Conservation (phyloP, 2,888 invertebrate genomes). For the Chrysolina americana region DNA sequence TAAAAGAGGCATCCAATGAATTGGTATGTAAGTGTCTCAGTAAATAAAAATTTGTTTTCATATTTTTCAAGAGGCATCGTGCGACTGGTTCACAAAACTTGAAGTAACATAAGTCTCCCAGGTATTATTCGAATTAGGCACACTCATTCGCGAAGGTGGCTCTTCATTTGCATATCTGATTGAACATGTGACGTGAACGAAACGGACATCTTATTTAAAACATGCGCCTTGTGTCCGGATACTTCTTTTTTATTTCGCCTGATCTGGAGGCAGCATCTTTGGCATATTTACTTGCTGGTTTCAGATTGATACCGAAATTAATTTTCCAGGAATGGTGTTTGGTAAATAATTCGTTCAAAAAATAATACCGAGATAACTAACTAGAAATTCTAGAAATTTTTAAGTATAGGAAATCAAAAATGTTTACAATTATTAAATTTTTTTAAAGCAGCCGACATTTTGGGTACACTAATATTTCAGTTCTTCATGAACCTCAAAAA, state of each 20-base stretch:
- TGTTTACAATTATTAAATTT: too few relatives aligned
- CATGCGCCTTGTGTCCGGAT: background rate
- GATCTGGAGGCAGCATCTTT: background rate
- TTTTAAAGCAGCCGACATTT: too few relatives aligned
- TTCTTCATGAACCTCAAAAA: too few relatives aligned
- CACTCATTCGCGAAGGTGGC: conserved; percentile 14
- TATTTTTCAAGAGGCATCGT: background rate
- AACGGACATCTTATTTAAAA: conserved; percentile 21
- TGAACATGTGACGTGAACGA: conserved; percentile 12
- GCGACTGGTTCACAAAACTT: conserved; percentile 10
- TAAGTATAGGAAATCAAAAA: too few relatives aligned
- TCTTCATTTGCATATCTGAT: conserved; percentile 18
- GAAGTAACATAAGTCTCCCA: background rate
- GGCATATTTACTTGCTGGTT: background rate
- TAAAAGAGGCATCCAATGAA: background rate
- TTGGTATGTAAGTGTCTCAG: background rate
- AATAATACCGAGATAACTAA: background rate
- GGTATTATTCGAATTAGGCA: conserved; percentile 2
- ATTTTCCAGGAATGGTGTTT: background rate
- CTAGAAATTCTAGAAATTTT: too few relatives aligned
- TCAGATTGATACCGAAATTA: conserved; percentile 5
- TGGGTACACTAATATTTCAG: too few relatives aligned
- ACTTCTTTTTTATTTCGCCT: background rate
- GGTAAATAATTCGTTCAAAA: background rate
- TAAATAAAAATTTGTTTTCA: conserved; percentile 1